phyloP scores from a whole-genome alignment of 2,888 invertebrate species.

The Sphinx pinastri region DNA sequence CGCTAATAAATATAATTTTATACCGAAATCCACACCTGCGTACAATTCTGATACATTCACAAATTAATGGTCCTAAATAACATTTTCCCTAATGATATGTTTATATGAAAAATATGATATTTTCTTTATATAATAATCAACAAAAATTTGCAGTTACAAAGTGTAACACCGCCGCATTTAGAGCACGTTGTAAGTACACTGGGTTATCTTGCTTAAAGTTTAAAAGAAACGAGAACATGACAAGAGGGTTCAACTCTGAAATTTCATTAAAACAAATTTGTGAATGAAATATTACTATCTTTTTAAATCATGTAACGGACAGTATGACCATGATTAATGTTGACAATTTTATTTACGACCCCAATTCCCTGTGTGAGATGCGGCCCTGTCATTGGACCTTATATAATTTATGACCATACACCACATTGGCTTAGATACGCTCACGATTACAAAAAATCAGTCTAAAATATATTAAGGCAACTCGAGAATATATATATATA shows the following conservation, averaged over 20 bases:
- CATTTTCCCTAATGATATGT: conserved; percentile 17
- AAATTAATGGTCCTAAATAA: conserved; percentile 15
- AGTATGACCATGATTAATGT: background rate
- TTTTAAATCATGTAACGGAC: background rate
- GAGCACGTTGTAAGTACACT: conserved; percentile 57
- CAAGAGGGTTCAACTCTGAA: background rate
- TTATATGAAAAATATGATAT: conserved; percentile 20
- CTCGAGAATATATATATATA: conserved; percentile 82
- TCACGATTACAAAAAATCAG: conserved; percentile 84
- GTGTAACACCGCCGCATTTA: conserved; percentile 46
- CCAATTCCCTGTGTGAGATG: background rate
- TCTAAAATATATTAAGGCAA: conserved; percentile 87
- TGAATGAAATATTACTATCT: background rate
- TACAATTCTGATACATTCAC: conserved; percentile 6
- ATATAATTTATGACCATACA: conserved; percentile 37
- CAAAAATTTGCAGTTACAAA: conserved; percentile 31
- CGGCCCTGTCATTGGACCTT: conserved; percentile 47
- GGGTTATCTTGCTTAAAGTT: conserved; percentile 42
- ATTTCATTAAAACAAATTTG: background rate
- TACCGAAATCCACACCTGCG: conserved; percentile 7
- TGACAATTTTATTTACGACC: conserved; percentile 19
- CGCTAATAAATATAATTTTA: conserved; percentile 3
- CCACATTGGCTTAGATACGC: conserved; percentile 56
- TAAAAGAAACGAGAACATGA: conserved; percentile 33
- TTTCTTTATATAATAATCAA: conserved; percentile 30